Evolutionary conservation across 2,113 vertebrate species (phyloP).

Genomic region (Pteronura brasiliensis): DNA sequence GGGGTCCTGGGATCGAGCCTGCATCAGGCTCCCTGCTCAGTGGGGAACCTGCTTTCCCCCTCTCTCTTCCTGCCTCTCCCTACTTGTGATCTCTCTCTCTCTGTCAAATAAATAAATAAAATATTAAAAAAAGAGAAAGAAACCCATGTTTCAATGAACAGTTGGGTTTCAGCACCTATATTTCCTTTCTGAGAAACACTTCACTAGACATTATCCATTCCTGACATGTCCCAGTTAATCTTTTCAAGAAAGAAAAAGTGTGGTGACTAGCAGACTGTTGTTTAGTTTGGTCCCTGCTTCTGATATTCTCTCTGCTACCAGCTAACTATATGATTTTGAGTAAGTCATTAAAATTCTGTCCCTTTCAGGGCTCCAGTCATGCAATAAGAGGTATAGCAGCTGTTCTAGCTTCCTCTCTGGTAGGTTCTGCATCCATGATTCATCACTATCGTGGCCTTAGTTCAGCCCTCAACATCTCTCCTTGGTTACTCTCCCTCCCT

Average conservation of each 20-base stretch:
- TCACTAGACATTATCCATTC: background rate
- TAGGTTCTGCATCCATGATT: background rate
- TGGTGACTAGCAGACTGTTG: background rate
- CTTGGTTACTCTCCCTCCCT: background rate
- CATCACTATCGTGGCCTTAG: too few relatives aligned
- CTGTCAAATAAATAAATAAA: too few relatives aligned
- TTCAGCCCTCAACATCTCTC: background rate
- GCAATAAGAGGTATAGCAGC: background rate
- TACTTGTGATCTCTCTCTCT: too few relatives aligned
- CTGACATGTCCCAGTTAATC: background rate
- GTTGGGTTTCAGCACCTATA: background rate
- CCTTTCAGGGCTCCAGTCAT: background rate
- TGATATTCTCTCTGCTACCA: background rate
- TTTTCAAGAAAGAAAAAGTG: background rate
- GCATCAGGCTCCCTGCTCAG: too few relatives aligned
- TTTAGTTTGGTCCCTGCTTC: background rate
- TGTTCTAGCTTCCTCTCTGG: background rate
- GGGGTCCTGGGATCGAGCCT: too few relatives aligned
- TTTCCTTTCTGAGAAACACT: background rate
- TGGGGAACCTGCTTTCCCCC: too few relatives aligned
- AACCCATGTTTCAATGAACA: background rate
- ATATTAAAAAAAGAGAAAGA: background rate
- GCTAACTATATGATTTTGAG: background rate
- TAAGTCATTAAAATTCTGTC: background rate
- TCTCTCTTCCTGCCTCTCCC: too few relatives aligned